Evolutionary conservation across 1,140 invertebrate genomes (phyloP).

Genomic region (Eriocheir sinensis): DNA sequence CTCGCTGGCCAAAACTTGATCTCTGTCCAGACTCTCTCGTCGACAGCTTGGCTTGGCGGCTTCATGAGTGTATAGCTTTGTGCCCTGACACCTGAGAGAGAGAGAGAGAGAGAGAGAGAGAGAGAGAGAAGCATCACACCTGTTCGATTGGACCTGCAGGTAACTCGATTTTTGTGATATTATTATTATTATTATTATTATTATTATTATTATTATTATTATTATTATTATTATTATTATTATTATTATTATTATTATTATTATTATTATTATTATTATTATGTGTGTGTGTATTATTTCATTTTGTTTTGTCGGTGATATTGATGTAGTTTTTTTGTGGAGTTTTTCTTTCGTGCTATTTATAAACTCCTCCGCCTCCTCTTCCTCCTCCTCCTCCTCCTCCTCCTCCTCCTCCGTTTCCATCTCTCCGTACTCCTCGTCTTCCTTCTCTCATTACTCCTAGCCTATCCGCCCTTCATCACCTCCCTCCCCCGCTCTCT

Average conservation of each 20-base stretch:
- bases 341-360: no score
- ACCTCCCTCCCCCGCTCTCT: neutral
- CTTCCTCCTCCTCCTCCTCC: neutral
- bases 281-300: neutral
- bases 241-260: neutral
- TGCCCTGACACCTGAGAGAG: neutral
- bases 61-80: no score
- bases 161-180: neutral
- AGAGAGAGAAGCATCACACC: neutral
- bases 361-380: neutral
- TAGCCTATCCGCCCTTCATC: neutral
- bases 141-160: neutral
- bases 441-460: neutral
- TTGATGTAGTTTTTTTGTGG: no score
- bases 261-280: neutral
- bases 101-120: conserved; percentile 26
- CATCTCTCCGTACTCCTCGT: neutral
- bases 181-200: neutral
- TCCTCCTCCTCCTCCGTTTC: neutral
- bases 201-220: neutral
- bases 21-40: no score
- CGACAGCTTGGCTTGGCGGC: no score
- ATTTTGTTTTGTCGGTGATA: neutral
- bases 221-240: neutral
- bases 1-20: no score